A percentile compares a stretch with the other conserved stretches of the same genome.
Evolutionary conservation across 2,113 vertebrate species (phyloP).

Genomic region (Periophthalmus modestus): DNA sequence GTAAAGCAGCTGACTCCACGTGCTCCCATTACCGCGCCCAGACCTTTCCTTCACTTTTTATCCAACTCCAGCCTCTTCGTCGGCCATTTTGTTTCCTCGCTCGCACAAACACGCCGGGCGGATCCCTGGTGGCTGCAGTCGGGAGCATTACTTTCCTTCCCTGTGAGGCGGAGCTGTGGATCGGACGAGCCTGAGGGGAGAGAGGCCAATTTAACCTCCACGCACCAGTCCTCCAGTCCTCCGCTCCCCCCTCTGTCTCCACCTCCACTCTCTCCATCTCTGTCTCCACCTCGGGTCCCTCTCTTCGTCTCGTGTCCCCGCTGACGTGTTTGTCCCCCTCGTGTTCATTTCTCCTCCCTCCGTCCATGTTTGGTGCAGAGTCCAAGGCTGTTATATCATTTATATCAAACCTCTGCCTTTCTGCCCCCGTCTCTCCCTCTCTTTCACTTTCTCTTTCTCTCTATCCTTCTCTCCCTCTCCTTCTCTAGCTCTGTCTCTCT

Average conservation of each 20-base stretch:
- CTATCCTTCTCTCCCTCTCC: no score
- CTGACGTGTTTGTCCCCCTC: slow-evolving; percentile 73
- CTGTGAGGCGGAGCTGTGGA: slow-evolving; percentile 64
- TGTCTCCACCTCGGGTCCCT: slow-evolving; percentile 28
- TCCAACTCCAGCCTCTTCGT: slow-evolving; percentile 29
- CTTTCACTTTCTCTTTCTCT: slow-evolving; percentile 18
- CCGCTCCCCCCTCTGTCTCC: slow-evolving; percentile 28
- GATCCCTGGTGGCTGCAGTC: slow-evolving; percentile 60
- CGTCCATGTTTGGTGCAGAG: slow-evolving; percentile 54
- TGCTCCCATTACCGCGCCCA: slow-evolving; percentile 36
- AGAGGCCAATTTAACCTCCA: slow-evolving; percentile 69
- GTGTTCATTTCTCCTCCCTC: slow-evolving; percentile 66
- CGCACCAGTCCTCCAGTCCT: slow-evolving; percentile 36
- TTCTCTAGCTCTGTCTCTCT: no score
- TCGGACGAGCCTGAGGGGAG: slow-evolving; percentile 55
- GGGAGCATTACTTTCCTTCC: slow-evolving; percentile 58
- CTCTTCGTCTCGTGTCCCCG: slow-evolving; percentile 43
- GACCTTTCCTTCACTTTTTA: slow-evolving; percentile 25
- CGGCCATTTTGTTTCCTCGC: slow-evolving; percentile 51
- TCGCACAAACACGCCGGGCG: slow-evolving; percentile 28
- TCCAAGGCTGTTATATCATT: slow-evolving; percentile 68
- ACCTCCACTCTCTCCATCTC: slow-evolving; percentile 26
- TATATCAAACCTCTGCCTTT: slow-evolving; percentile 58
- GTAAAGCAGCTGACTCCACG: slow-evolving; percentile 16
- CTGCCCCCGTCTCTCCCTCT: slow-evolving; percentile 14